Percentiles rank a stretch among this genome's conserved stretches.
phyloP scores from a whole-genome alignment of 2,113 vertebrate genomes.

The Corythaixoides concolor region DNA sequence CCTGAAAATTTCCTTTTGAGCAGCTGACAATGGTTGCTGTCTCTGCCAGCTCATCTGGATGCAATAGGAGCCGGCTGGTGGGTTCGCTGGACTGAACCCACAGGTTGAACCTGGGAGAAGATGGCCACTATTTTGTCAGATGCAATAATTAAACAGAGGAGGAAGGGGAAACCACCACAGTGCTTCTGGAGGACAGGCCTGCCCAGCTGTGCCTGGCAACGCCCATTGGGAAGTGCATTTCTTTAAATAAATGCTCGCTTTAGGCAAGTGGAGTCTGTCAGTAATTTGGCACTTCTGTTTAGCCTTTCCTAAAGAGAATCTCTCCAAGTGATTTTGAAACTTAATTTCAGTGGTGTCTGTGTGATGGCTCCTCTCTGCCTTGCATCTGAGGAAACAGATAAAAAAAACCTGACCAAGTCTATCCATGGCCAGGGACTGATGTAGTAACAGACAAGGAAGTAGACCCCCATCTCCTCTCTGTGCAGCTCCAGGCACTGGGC shows the following conservation, averaged over 20 bases:
- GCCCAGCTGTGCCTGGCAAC: neutral
- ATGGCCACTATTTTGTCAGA: neutral
- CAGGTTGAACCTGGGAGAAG: neutral
- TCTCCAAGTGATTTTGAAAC: neutral
- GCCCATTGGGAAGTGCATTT: neutral
- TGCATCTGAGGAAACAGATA: neutral
- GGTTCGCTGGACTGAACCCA: neutral
- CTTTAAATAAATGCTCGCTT: neutral
- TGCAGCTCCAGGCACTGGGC: neutral
- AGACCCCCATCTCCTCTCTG: neutral
- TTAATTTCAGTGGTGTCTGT: neutral
- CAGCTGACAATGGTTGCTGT: neutral
- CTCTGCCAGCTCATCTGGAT: neutral
- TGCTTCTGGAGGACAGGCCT: neutral
- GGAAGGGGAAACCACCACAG: neutral
- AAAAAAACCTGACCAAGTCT: too few relatives aligned
- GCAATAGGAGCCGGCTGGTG: rapidly evolving
- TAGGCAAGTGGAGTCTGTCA: neutral
- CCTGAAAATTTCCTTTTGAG: neutral
- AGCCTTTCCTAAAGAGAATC: neutral
- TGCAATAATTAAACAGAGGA: neutral
- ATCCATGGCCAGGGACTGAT: too few relatives aligned
- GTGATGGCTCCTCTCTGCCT: neutral
- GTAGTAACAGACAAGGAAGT: neutral
- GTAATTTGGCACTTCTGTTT: neutral